Evolutionary conservation across 2,888 invertebrate genomes (phyloP).

Genomic region (Drosophila putrida): DNA sequence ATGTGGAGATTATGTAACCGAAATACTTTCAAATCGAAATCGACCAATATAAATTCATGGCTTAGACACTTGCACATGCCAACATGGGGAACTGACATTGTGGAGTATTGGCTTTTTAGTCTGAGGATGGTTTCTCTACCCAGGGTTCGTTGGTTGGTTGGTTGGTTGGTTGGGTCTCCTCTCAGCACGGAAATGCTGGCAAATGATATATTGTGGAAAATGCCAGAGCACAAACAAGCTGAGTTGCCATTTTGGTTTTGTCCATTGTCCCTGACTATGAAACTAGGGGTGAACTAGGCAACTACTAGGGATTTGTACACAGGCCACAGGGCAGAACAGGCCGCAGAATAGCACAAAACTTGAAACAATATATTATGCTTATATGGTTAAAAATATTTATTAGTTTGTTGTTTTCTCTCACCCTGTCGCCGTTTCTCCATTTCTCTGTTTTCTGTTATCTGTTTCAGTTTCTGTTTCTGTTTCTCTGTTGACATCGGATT

Average conservation of each 20-base stretch:
- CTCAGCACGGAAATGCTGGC: slow-evolving; percentile 54
- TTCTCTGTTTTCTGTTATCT: slow-evolving; percentile 16
- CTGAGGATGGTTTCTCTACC: not conserved
- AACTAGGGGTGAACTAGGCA: slow-evolving; percentile 17
- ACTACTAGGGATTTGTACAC: slow-evolving; percentile 19
- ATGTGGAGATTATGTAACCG: slow-evolving; percentile 77
- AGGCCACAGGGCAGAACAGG: slow-evolving; percentile 25
- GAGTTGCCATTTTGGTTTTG: slow-evolving; percentile 55
- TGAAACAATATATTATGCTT: slow-evolving; percentile 76
- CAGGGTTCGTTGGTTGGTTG: slow-evolving; percentile 26
- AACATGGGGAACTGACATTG: slow-evolving; percentile 24
- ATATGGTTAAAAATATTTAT: slow-evolving; percentile 71
- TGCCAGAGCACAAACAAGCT: slow-evolving; percentile 55
- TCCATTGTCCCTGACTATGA: slow-evolving; percentile 25
- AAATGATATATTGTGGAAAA: slow-evolving; percentile 74
- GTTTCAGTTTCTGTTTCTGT: slow-evolving; percentile 10
- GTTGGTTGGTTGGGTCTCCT: no score
- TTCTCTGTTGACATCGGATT: slow-evolving; percentile 31
- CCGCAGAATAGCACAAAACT: slow-evolving; percentile 33
- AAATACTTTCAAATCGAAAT: slow-evolving; percentile 79
- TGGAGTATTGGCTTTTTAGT: slow-evolving; percentile 9
- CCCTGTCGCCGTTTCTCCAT: slow-evolving; percentile 5
- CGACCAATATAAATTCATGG: slow-evolving; percentile 80
- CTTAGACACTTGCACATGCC: slow-evolving; percentile 76
- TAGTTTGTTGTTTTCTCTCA: slow-evolving; percentile 66